Evolutionary conservation across 1,140 invertebrate species (phyloP), one percentile per base, ranked within the genome.

Genomic region (Drosophila guanche): DNA sequence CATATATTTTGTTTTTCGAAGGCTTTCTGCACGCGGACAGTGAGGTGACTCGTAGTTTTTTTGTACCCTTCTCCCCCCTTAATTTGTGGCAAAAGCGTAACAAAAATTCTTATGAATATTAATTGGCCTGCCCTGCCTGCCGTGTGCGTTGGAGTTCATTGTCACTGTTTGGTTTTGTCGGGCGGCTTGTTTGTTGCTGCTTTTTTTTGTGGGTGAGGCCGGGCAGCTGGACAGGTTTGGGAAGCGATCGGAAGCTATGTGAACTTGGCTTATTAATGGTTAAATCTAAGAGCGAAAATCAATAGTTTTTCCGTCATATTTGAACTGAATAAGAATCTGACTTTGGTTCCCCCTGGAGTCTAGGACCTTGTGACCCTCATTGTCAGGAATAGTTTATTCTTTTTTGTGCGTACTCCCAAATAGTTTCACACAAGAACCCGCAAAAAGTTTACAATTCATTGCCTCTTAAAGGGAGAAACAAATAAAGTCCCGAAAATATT

Each of bases 21-120:
- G 12, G 40, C 29, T 66, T 27, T 67, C 60, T 56, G 63, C 42
- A 60, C 60, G 59, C 23, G 55, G 22, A 51, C 37, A 41, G 46
- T 14, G 59, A 60, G 14, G 50, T 76, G 73, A 76, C 73, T 66
- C 10, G 73, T 67, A 54, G 62, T 67, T 75, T 76, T 56, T 16
- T 60, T 47, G n/a, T 40, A 25, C 52, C 5, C 25, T 6, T n/a
- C n/a, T n/a, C n/a, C 5, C 25, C 25, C 6, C 40, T 47, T 37
- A 37, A 55, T 58, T 76, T 70, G 50, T 56, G 20, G 73, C 43
- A 48, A 54, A 40, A 58, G 72, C 74, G 65, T 76, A 76, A 70
- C 72, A 51, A 76, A 37, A 58, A 61, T 76, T 75, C 74, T 50
- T 76, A 76, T 76, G 74, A 76, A 76, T 76, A 76, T 76, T 76